phyloP scores from a whole-genome alignment of 2,113 vertebrate species.

The Heptranchias perlo region DNA sequence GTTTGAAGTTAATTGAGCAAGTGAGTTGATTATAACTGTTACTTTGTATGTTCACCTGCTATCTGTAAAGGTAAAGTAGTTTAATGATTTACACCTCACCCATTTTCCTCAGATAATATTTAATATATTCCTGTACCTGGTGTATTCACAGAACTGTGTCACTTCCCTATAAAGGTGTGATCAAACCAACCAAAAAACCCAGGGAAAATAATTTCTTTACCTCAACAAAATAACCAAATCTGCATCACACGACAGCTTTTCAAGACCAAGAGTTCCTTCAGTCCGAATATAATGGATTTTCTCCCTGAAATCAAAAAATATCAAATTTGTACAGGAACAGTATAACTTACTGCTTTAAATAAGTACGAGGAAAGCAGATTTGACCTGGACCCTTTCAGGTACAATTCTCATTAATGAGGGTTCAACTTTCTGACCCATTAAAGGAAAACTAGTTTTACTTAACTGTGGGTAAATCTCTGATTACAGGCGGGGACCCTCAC shows the following conservation, averaged over 20 bases:
- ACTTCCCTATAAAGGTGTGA: background rate
- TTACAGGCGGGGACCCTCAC: background rate
- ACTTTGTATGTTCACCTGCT: background rate
- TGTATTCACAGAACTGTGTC: background rate
- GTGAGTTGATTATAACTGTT: background rate
- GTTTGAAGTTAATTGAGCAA: background rate
- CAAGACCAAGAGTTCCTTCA: constrained; percentile 85
- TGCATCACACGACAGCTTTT: constrained; percentile 92
- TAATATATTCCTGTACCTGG: background rate
- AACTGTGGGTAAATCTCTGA: background rate
- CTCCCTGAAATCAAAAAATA: constrained; percentile 66
- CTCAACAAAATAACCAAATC: constrained; percentile 95
- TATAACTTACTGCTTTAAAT: background rate
- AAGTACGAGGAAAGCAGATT: background rate
- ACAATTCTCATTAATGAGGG: background rate
- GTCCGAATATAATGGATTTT: constrained; percentile 96
- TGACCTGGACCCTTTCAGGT: background rate
- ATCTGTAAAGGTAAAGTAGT: background rate
- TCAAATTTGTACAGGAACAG: constrained; percentile 22
- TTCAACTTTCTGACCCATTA: background rate
- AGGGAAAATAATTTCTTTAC: constrained; percentile 52
- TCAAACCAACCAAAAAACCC: background rate
- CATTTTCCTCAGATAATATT: background rate
- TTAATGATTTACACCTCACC: background rate
- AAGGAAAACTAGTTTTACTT: background rate